A percentile compares a stretch with the other conserved stretches of the same genome.
phyloP scores from a whole-genome alignment of 2,113 vertebrate species.

The Chionomys nivalis region DNA sequence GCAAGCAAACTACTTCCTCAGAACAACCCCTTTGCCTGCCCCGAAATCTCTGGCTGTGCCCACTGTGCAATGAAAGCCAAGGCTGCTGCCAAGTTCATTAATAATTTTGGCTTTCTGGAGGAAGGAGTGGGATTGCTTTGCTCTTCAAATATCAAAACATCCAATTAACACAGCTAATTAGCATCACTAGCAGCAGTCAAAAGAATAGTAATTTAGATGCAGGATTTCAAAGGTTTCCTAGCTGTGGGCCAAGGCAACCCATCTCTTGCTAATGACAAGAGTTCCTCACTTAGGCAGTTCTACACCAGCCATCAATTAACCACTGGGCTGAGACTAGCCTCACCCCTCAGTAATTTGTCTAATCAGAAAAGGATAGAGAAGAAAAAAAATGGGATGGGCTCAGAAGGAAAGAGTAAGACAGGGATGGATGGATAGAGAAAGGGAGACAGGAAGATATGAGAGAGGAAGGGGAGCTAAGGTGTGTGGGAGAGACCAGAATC shows the following conservation, averaged over 20 bases:
- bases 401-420: not conserved
- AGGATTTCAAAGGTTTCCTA: constrained; percentile 89
- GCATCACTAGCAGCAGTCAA: constrained; percentile 92
- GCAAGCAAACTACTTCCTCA: constrained; percentile 46
- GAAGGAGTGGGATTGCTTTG: constrained; percentile 87
- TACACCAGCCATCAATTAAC: constrained; percentile 86
- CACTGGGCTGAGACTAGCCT: constrained; percentile 79
- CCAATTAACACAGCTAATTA: constrained; percentile 99
- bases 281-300: constrained; percentile 86
- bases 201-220: constrained; percentile 89
- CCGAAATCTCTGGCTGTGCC: constrained; percentile 51
- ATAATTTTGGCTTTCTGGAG: constrained; percentile 88
- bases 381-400: not conserved
- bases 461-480: not conserved
- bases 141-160: constrained; percentile 93
- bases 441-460: not conserved
- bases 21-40: constrained; percentile 52
- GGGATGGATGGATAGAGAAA: not conserved
- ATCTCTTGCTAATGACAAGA: constrained; percentile 85
- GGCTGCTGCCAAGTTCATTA: constrained; percentile 86
- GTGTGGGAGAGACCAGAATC: not conserved
- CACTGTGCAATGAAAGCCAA: constrained; percentile 80
- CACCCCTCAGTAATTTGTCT: constrained; percentile 82
- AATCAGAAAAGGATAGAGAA: constrained; percentile 58
- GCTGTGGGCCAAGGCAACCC: constrained; percentile 86